These are phyloP conservation scores for Rhagoletis pomonella DNA, from an alignment of 1,140 invertebrate species.

Conservation along the genomic window DNA sequence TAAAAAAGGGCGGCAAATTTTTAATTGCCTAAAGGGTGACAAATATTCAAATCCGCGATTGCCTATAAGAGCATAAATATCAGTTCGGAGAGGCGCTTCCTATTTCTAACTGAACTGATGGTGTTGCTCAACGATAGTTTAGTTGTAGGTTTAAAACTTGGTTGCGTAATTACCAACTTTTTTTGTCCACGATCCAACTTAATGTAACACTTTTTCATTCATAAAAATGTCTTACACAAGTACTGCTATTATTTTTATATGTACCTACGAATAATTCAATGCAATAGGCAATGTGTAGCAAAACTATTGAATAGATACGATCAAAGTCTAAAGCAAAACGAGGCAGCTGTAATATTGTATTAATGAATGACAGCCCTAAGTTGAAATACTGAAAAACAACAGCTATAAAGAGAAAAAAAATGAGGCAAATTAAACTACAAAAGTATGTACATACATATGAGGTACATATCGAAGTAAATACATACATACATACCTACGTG, in stretches of 20 bases:
- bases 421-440: not conserved
- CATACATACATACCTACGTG: not conserved
- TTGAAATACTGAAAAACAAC: not conserved
- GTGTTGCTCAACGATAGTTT: no score
- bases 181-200: no score
- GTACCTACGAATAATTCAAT: not conserved
- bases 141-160: no score
- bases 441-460: not conserved
- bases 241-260: no score
- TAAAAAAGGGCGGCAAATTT: no score
- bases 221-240: not conserved
- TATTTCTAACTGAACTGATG: no score
- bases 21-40: no score
- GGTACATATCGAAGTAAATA: not conserved
- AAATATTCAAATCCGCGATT: no score
- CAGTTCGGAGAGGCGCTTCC: no score
- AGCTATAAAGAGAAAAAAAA: not conserved
- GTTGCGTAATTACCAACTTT: no score
- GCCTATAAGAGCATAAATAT: no score
- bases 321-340: not conserved
- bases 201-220: not conserved
- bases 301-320: not conserved
- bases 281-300: not conserved
- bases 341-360: not conserved
- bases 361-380: not conserved